phyloP scores from a whole-genome alignment of 2,113 vertebrate species.

The Tauraco erythrolophus region DNA sequence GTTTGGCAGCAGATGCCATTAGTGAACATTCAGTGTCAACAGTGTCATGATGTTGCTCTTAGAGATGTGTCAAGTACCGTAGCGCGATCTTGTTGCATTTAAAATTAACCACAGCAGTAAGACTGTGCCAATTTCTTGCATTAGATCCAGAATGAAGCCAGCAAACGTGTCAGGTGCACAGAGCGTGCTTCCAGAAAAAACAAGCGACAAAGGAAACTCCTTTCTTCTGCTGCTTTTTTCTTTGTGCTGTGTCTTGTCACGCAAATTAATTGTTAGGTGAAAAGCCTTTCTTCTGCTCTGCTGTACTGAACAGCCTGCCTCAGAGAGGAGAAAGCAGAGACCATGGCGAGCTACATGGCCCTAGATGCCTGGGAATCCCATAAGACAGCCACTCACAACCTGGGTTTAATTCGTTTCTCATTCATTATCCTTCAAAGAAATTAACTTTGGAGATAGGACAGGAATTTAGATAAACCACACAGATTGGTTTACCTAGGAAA shows the following conservation, averaged over 20 bases:
- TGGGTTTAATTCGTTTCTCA: not conserved
- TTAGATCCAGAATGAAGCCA: not conserved
- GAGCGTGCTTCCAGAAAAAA: not conserved
- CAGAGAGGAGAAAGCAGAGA: not conserved
- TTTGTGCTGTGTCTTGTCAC: not conserved
- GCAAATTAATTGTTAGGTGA: not conserved
- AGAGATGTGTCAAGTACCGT: slow-evolving; percentile 29
- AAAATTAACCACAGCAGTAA: slow-evolving; percentile 36
- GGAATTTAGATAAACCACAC: not conserved
- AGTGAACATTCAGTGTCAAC: slow-evolving; percentile 39
- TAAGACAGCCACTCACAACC: not conserved
- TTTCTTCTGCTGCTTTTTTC: not conserved
- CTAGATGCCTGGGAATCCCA: not conserved
- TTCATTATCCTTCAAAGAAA: not conserved
- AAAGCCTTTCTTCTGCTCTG: not conserved
- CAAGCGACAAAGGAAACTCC: not conserved
- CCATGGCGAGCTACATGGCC: not conserved
- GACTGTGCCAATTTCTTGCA: slow-evolving; percentile 28
- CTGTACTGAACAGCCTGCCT: not conserved
- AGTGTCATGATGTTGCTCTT: slow-evolving; percentile 29
- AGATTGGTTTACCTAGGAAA: not conserved
- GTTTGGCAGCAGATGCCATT: slow-evolving; percentile 52
- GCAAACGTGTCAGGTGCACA: slow-evolving; percentile 28
- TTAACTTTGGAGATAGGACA: not conserved
- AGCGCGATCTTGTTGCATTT: slow-evolving; percentile 40